phyloP scores from a whole-genome alignment of 2,113 vertebrate species.

The Tringa solitaria region DNA sequence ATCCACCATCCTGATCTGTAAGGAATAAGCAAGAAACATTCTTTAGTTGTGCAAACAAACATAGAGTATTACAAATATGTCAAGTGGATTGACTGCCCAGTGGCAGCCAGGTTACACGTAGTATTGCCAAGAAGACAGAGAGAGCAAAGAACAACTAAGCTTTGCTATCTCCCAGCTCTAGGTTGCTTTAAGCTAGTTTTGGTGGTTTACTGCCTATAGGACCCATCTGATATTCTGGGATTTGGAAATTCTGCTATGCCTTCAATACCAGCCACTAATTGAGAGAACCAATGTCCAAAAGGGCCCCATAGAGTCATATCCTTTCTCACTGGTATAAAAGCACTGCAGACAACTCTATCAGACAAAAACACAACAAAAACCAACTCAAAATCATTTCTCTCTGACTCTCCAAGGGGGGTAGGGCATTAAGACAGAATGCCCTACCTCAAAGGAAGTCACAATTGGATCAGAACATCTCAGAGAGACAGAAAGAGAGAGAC shows the following conservation, averaged over 20 bases:
- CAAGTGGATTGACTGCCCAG: not conserved
- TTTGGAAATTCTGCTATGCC: not conserved
- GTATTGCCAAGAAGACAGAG: not conserved
- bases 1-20: not conserved
- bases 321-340: not conserved
- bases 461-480: constrained; percentile 48
- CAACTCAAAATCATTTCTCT: not conserved
- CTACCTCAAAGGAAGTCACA: constrained; percentile 48
- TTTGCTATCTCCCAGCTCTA: not conserved
- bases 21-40: not conserved
- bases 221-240: not conserved
- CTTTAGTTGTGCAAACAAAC: not conserved
- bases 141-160: not conserved
- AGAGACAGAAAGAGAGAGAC: not conserved
- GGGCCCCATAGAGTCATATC: not conserved
- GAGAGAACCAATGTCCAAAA: not conserved
- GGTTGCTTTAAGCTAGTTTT: not conserved
- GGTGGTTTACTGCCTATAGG: not conserved
- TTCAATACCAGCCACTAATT: not conserved
- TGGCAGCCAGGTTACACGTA: not conserved
- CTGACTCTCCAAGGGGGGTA: not conserved
- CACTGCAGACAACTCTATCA: not conserved
- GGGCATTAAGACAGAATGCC: constrained; percentile 1
- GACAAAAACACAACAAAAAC: not conserved
- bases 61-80: not conserved